phyloP scores from a whole-genome alignment of 2,888 invertebrate genomes.

The Ormyrus nitidulus region DNA sequence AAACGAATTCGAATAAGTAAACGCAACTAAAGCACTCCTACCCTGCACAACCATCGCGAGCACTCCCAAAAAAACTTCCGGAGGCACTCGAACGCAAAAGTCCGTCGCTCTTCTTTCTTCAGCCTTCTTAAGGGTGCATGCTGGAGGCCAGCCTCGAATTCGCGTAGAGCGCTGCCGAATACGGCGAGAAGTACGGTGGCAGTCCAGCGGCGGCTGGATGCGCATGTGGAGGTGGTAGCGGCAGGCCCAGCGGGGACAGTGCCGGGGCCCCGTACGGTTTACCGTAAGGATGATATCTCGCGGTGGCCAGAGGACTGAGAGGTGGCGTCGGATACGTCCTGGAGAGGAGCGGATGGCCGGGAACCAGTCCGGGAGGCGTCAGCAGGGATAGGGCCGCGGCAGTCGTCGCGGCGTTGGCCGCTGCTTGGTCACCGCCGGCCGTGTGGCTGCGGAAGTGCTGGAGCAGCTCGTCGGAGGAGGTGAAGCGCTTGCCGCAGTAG shows the following conservation, averaged over 20 bases:
- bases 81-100: too few species aligned
- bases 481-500: slow-evolving; percentile 93
- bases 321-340: slow-evolving; percentile 94
- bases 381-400: slow-evolving; percentile 72
- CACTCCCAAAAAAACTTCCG: too few species aligned
- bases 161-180: slow-evolving; percentile 84
- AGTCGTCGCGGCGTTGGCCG: slow-evolving; percentile 79
- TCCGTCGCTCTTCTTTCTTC: too few species aligned
- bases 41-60: too few species aligned
- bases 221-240: slow-evolving; percentile 82
- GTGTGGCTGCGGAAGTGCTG: slow-evolving; percentile 93
- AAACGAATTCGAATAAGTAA: too few species aligned
- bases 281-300: slow-evolving; percentile 92
- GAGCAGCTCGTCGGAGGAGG: slow-evolving; percentile 89
- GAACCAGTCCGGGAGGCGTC: slow-evolving; percentile 79
- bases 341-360: slow-evolving; percentile 87
- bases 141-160: slow-evolving; percentile 87
- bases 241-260: slow-evolving; percentile 80
- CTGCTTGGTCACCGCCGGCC: slow-evolving; percentile 75
- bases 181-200: slow-evolving; percentile 91
- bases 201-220: slow-evolving; percentile 78
- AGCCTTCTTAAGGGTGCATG: slow-evolving; percentile 81
- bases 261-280: slow-evolving; percentile 86
- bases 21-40: too few species aligned
- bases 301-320: slow-evolving; percentile 87